Evolutionary conservation across 1,140 invertebrate species (phyloP).

Genomic region (Tetragonula clypearis): DNA sequence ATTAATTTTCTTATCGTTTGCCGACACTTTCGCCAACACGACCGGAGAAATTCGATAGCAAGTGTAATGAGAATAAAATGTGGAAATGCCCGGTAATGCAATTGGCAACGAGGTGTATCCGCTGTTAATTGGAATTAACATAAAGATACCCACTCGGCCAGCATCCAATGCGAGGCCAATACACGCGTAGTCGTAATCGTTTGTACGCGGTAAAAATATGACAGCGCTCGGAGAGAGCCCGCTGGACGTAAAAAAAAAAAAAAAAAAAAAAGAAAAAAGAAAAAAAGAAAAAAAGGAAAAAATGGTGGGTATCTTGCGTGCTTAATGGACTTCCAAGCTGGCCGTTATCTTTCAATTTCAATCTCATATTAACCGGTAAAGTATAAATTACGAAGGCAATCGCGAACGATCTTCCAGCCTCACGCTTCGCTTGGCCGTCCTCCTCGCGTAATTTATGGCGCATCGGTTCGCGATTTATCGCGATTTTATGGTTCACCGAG

Average conservation of each 20-base stretch:
- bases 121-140: background rate
- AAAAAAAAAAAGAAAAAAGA: too few species aligned
- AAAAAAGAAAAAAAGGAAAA: too few species aligned
- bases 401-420: constrained; percentile 37
- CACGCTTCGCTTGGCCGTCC: constrained; percentile 41
- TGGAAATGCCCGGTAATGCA: background rate
- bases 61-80: too few species aligned
- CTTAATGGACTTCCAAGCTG: constrained; percentile 47
- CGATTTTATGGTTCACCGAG: constrained; percentile 56
- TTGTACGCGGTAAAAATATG: constrained; percentile 12
- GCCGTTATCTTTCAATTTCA: constrained; percentile 46
- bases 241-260: constrained; percentile 9
- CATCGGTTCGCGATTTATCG: constrained; percentile 55
- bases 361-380: constrained; percentile 55
- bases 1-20: too few species aligned
- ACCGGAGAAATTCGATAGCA: too few species aligned
- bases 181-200: background rate
- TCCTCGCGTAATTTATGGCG: constrained; percentile 61
- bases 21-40: too few species aligned
- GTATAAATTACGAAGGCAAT: constrained; percentile 52
- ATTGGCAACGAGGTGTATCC: background rate
- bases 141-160: too few species aligned
- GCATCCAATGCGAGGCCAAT: background rate
- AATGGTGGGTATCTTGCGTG: constrained; percentile 29
- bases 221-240: background rate